Conservation (phyloP, 2,888 invertebrate genomes). For the Diarsia brunnea region DNA sequence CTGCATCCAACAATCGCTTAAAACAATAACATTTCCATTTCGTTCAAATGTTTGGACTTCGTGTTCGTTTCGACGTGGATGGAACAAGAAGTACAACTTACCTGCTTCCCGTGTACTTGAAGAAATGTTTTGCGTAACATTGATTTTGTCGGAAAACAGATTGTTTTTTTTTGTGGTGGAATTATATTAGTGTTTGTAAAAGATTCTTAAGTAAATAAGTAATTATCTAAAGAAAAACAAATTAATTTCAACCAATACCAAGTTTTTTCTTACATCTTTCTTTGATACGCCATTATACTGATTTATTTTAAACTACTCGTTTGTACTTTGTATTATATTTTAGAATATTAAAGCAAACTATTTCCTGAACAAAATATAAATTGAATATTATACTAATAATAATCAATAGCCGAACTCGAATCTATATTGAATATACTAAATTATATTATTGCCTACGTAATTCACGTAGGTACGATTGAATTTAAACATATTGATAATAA, state of each 20-base stretch:
- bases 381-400: slow-evolving; percentile 28
- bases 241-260: not conserved
- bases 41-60: slow-evolving; percentile 49
- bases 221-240: not conserved
- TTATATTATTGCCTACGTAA: slow-evolving; percentile 27
- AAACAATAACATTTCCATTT: slow-evolving; percentile 66
- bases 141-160: slow-evolving; percentile 9
- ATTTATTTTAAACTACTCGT: not conserved
- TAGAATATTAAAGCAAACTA: not conserved
- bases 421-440: slow-evolving; percentile 37
- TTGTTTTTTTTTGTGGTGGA: not conserved
- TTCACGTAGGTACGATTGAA: not conserved
- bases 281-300: too few relatives aligned
- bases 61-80: slow-evolving; percentile 39
- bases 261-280: not conserved
- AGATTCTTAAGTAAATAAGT: not conserved
- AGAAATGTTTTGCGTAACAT: slow-evolving; percentile 21
- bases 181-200: not conserved
- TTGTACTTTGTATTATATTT: not conserved
- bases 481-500: slow-evolving; percentile 12
- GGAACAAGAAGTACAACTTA: slow-evolving; percentile 28
- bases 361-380: slow-evolving; percentile 11
- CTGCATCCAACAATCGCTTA: slow-evolving; percentile 55
- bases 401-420: slow-evolving; percentile 27
- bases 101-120: slow-evolving; percentile 11